A percentile compares a stretch with the other conserved stretches of the same genome.
These are phyloP conservation scores for Monopis laevigella DNA, from an alignment of 2,888 invertebrate genomes.

Conservation along the genomic window DNA sequence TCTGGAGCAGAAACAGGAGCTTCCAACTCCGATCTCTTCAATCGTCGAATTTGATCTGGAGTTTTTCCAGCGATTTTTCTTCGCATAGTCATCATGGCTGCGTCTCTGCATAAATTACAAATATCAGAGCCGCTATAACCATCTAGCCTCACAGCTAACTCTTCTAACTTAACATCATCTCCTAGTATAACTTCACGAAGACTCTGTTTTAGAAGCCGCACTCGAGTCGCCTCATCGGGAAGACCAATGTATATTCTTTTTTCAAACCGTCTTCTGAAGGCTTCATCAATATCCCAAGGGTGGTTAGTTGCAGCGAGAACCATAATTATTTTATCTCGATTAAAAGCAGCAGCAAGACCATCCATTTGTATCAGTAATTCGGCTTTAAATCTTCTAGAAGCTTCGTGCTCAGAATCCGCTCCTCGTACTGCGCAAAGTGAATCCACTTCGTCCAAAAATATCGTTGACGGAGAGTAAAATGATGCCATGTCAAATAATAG, in stretches of 20 bases:
- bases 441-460: conserved; percentile 92
- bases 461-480: conserved; percentile 89
- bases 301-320: conserved; percentile 92
- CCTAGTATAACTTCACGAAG: conserved; percentile 73
- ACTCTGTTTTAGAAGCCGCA: conserved; percentile 75
- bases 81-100: conserved; percentile 91
- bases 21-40: conserved; percentile 83
- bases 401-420: conserved; percentile 88
- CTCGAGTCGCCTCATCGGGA: conserved; percentile 75
- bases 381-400: conserved; percentile 84
- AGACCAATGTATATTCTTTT: conserved; percentile 90
- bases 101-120: conserved; percentile 89
- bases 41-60: conserved; percentile 80
- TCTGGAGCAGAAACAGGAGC: conserved; percentile 80
- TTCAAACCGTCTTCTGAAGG: conserved; percentile 84
- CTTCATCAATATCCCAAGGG: conserved; percentile 93
- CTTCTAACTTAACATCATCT: conserved; percentile 68
- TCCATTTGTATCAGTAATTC: conserved; percentile 93
- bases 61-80: conserved; percentile 79
- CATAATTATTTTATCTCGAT: conserved; percentile 78
- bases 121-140: conserved; percentile 92
- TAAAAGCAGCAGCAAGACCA: conserved; percentile 73
- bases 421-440: conserved; percentile 85
- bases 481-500: conserved; percentile 90
- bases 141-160: conserved; percentile 71